Evolutionary conservation across 2,797 vertebrate genomes (phyloP), one percentile per base, ranked within the genome.

Genomic region (Gymnothorax javanicus): DNA sequence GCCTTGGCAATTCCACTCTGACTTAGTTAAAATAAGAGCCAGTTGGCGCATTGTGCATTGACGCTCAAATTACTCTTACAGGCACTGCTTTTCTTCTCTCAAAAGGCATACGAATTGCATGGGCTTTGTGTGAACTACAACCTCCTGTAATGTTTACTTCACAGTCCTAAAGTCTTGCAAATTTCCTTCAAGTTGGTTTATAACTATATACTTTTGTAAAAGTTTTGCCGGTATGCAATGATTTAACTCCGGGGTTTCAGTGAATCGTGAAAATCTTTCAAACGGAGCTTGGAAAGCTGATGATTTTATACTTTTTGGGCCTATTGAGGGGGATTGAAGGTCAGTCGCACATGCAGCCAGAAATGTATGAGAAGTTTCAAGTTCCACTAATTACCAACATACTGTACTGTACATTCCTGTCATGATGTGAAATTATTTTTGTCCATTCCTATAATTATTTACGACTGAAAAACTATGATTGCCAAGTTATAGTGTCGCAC

Each of bases 371-470:
- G 20, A 67, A 67, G 60, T 62, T 62, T 20, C 60, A 62, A 60
- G 62, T 64, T 64, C 62, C 62, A 64, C 62, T n/a, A 67, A 67
- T 67, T 67, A 67, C 62, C 62, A n/a, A n/a, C 20, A 67, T 67
- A 67, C 2, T 1, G 2, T 43, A 43, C 33, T 62, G 13, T 59
- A 59, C 7, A 62, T 62, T 62, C 60, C 60, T 62, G 17, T 67
- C 62, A n/a, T 67, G 5, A 23, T 5, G 20, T 67, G 4, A 15
- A 67, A 67, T 67, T 64, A 64, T 64, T 67, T 7, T 23, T 67
- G 5, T 67, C n/a, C 20, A 12, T 67, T n/a, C 20, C 20, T 67
- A 23, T n/a, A 67, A 67, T 67, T 67, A 67, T 67, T 64, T 64
- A 20, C n/a, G 62, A 23, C 20, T n/a, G 7, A 23, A 23, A n/a